phyloP scores from a whole-genome alignment of 2,888 invertebrate genomes.

The Drosophila phalerata region DNA sequence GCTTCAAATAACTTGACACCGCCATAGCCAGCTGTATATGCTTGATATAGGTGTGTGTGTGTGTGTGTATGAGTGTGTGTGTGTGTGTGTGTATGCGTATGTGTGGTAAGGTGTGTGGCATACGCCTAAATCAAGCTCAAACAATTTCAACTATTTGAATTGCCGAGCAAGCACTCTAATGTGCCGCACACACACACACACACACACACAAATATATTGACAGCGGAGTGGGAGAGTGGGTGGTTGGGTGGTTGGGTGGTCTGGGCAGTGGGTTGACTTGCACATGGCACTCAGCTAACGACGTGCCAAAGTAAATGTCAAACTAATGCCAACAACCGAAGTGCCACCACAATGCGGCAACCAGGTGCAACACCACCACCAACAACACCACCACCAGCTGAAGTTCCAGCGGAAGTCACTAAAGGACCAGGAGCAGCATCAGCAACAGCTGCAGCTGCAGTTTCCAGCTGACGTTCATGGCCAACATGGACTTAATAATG shows the following conservation, averaged over 20 bases:
- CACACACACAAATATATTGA: conserved; percentile 7
- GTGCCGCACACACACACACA: conserved; percentile 27
- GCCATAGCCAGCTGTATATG: conserved; percentile 43
- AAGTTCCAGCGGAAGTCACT: conserved; percentile 19
- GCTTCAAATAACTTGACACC: conserved; percentile 77
- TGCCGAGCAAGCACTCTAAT: conserved; percentile 69
- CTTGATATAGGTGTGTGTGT: conserved; percentile 19
- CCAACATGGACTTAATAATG: conserved; percentile 74
- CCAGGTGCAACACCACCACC: conserved; percentile 26
- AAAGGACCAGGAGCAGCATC: conserved; percentile 2
- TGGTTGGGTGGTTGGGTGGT: neutral
- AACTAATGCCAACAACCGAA: conserved; percentile 74
- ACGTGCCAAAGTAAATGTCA: conserved; percentile 80
- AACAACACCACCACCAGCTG: neutral
- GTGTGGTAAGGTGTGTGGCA: conserved; percentile 46
- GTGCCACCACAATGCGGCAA: conserved; percentile 60
- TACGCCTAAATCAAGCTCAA: conserved; percentile 76
- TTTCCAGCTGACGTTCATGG: conserved; percentile 39
- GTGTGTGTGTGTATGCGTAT: conserved; percentile 11
- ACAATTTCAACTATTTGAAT: conserved; percentile 79
- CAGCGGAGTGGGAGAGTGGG: neutral
- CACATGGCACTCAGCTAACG: conserved; percentile 73
- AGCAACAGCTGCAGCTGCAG: neutral
- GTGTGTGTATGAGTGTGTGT: neutral
- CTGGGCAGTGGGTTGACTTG: conserved; percentile 12